These are phyloP conservation scores for Hippocampus zosterae DNA, from an alignment of 2,113 vertebrate genomes.

Conservation along the genomic window DNA sequence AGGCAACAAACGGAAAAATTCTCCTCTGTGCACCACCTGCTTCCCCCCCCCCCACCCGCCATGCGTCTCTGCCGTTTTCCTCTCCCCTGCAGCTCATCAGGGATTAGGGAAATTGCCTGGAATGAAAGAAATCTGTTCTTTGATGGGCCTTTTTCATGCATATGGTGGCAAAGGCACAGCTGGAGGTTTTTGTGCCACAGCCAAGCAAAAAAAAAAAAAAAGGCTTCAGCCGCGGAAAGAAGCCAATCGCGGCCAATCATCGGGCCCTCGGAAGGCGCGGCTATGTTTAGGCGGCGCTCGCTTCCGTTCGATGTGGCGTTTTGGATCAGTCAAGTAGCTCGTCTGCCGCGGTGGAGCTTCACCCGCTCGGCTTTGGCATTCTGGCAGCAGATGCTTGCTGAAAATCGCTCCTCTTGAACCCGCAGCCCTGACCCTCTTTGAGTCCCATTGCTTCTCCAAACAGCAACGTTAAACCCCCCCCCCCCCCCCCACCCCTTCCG, in stretches of 20 bases:
- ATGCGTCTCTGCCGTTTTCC: slow-evolving; percentile 64
- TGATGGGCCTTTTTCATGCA: slow-evolving; percentile 73
- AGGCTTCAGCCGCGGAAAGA: slow-evolving; percentile 36
- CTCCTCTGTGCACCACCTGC: slow-evolving; percentile 62
- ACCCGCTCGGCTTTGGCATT: slow-evolving; percentile 19
- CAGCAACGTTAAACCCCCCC: slow-evolving; percentile 27
- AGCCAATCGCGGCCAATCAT: slow-evolving; percentile 18
- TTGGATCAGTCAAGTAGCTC: not conserved
- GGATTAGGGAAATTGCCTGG: slow-evolving; percentile 78
- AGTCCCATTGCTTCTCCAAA: slow-evolving; percentile 39
- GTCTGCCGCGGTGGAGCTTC: slow-evolving; percentile 16
- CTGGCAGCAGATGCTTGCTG: slow-evolving; percentile 46
- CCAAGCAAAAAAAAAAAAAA: slow-evolving; percentile 44
- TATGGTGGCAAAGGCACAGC: slow-evolving; percentile 70
- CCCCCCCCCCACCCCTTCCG: not conserved
- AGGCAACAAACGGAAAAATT: slow-evolving; percentile 41
- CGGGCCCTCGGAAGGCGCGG: slow-evolving; percentile 14
- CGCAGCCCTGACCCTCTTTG: slow-evolving; percentile 34
- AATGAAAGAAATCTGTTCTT: slow-evolving; percentile 78
- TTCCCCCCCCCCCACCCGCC: slow-evolving; percentile 60
- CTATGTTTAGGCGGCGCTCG: slow-evolving; percentile 15
- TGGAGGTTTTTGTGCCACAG: slow-evolving; percentile 60
- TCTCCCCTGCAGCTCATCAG: slow-evolving; percentile 73
- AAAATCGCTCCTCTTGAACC: slow-evolving; percentile 40
- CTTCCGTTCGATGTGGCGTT: not conserved